Evolutionary conservation across 2,888 invertebrate species (phyloP).

Genomic region (Nomada hirtipes): DNA sequence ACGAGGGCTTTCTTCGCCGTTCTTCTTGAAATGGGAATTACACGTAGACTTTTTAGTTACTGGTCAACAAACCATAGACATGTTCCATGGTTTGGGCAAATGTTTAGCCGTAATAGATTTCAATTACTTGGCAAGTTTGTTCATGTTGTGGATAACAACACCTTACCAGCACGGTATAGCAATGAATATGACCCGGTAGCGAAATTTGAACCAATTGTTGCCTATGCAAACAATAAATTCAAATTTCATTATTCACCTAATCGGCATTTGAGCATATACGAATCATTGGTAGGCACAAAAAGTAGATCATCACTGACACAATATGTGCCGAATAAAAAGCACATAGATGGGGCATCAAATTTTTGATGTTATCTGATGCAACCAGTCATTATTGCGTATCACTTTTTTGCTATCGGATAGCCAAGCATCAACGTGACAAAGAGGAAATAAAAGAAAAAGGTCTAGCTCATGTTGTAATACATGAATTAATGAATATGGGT

Average conservation of each 20-base stretch:
- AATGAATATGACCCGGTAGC: constrained; percentile 1
- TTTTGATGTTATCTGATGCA: constrained; percentile 22
- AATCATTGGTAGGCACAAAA: constrained; percentile 11
- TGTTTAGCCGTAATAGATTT: constrained; percentile 3
- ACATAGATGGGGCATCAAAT: constrained; percentile 25
- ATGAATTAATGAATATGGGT: too few relatives aligned
- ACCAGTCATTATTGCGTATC: too few relatives aligned
- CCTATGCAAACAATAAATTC: constrained; percentile 11
- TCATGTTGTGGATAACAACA: neutral
- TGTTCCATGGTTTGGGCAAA: neutral
- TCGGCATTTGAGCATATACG: constrained; percentile 11
- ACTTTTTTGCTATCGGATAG: too few relatives aligned
- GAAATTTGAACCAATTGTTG: constrained; percentile 22
- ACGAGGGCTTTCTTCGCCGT: constrained; percentile 24
- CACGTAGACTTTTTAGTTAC: constrained; percentile 26
- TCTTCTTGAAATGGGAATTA: constrained; percentile 27
- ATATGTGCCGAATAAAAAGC: constrained; percentile 18
- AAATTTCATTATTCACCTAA: constrained; percentile 14
- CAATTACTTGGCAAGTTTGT: constrained; percentile 10
- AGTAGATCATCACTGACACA: neutral
- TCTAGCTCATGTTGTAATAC: too few relatives aligned
- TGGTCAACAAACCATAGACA: constrained; percentile 30
- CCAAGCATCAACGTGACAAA: too few relatives aligned
- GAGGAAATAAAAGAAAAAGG: too few relatives aligned
- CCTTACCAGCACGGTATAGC: neutral